A percentile compares a stretch with the other conserved stretches of the same genome.
These are phyloP conservation scores for Synergus japonicus DNA, from an alignment of 2,888 invertebrate species.

Conservation along the genomic window DNA sequence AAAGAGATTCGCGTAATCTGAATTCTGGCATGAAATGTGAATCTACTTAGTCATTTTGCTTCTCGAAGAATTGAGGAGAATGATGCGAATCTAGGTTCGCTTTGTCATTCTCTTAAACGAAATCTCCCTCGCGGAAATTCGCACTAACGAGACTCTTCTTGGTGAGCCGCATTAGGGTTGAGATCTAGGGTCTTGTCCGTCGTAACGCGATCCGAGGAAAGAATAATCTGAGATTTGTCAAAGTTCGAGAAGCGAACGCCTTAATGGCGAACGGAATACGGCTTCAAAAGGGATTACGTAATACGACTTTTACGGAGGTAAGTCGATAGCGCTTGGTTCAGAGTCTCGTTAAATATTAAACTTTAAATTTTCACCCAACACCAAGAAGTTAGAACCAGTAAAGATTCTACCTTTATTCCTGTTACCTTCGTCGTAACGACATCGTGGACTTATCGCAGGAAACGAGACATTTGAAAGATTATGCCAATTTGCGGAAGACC, in stretches of 20 bases:
- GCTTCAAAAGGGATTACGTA: constrained; percentile 75
- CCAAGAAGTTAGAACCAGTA: constrained; percentile 1
- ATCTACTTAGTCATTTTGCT: constrained; percentile 21
- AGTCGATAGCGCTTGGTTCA: constrained; percentile 55
- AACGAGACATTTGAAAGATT: constrained; percentile 75
- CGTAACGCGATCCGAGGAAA: constrained; percentile 63
- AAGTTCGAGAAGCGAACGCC: constrained; percentile 65
- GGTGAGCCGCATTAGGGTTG: constrained; percentile 39
- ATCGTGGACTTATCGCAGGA: constrained; percentile 64
- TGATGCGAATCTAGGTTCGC: constrained; percentile 22
- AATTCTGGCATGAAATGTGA: neutral
- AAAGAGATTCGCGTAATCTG: neutral
- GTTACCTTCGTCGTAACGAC: constrained; percentile 64
- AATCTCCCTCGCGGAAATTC: constrained; percentile 37
- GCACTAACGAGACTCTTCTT: constrained; percentile 40
- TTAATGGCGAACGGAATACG: constrained; percentile 74
- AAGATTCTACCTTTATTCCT: constrained; percentile 48
- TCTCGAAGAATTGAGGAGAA: constrained; percentile 19
- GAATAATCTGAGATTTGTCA: constrained; percentile 68
- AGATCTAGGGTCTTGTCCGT: constrained; percentile 40
- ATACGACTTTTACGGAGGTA: constrained; percentile 65
- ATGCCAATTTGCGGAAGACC: constrained; percentile 68
- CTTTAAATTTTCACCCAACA: constrained; percentile 65
- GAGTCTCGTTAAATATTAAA: constrained; percentile 74
- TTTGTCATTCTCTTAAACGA: constrained; percentile 37